phyloP scores from a whole-genome alignment of 2,888 invertebrate species.

The Aelia acuminata region DNA sequence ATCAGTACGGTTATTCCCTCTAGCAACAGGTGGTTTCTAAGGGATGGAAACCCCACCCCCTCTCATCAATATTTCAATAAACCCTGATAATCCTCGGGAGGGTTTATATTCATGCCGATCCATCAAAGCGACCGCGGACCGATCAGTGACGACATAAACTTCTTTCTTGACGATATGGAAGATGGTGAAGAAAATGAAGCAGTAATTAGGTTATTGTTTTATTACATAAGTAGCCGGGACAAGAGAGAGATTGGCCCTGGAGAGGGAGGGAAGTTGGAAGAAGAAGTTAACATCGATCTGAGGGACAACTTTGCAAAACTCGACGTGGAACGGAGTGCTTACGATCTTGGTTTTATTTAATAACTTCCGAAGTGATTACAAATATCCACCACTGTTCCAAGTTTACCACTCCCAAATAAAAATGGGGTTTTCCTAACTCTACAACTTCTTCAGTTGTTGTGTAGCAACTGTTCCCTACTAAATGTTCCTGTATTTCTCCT shows the following conservation, averaged over 20 bases:
- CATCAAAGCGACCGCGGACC: slow-evolving; percentile 29
- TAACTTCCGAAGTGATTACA: slow-evolving; percentile 51
- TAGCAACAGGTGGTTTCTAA: slow-evolving; percentile 13
- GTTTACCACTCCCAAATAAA: slow-evolving; percentile 34
- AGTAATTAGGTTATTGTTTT: slow-evolving; percentile 42
- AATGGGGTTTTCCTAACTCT: not conserved
- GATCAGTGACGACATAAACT: not conserved
- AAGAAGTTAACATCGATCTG: slow-evolving; percentile 45
- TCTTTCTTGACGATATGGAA: not conserved
- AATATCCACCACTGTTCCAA: not conserved
- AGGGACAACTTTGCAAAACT: slow-evolving; percentile 44
- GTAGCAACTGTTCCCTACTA: not conserved
- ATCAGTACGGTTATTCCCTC: slow-evolving; percentile 52
- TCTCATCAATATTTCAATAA: slow-evolving; percentile 54
- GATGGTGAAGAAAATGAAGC: not conserved
- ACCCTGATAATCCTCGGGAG: slow-evolving; percentile 22
- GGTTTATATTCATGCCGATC: slow-evolving; percentile 8
- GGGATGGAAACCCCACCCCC: slow-evolving; percentile 39
- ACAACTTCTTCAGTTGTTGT: not conserved
- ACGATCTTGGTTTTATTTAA: slow-evolving; percentile 55
- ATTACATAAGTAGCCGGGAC: slow-evolving; percentile 33
- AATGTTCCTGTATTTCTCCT: too few species aligned
- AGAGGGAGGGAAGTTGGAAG: slow-evolving; percentile 19
- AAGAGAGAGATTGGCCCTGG: not conserved
- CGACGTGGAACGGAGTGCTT: slow-evolving; percentile 23